Evolutionary conservation across 2,797 vertebrate species (phyloP).

Genomic region (Fistularia tabacaria): DNA sequence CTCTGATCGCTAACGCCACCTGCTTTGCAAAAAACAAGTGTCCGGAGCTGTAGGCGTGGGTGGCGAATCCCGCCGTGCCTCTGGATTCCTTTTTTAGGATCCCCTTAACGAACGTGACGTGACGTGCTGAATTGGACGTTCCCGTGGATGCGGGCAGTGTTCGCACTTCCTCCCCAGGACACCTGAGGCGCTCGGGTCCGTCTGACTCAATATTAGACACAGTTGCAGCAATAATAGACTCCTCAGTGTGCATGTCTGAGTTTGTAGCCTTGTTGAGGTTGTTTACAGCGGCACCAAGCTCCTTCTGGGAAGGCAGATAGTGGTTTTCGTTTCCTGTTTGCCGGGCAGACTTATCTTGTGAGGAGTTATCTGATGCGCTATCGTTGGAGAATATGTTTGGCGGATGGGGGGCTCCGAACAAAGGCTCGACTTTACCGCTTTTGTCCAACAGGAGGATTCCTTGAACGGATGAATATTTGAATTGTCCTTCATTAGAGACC

Average conservation of each 20-base stretch:
- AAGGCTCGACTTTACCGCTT: conserved; percentile 53
- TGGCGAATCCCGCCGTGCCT: conserved; percentile 51
- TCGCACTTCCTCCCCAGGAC: no score
- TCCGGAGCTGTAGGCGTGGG: conserved; percentile 50
- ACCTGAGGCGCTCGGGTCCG: conserved; percentile 10
- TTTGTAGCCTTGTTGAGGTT: conserved; percentile 57
- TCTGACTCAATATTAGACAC: conserved; percentile 47
- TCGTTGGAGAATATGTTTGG: conserved; percentile 51
- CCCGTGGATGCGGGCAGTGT: conserved; percentile 36
- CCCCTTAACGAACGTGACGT: conserved; percentile 75
- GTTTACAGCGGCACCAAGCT: conserved; percentile 34
- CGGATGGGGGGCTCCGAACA: conserved; percentile 43
- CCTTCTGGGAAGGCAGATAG: conserved; percentile 50
- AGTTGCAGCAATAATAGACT: conserved; percentile 38
- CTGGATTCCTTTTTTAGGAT: conserved; percentile 87
- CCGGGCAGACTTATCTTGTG: conserved; percentile 36
- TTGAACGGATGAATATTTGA: conserved; percentile 58
- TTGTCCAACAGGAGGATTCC: conserved; percentile 58
- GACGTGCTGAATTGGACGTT: conserved; percentile 39
- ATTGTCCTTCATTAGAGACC: conserved; percentile 46
- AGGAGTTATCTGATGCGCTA: conserved; percentile 26
- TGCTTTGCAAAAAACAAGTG: conserved; percentile 68
- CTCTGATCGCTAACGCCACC: conserved; percentile 75
- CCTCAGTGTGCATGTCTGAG: conserved; percentile 48
- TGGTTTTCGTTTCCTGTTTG: conserved; percentile 32